Evolutionary conservation across 2,888 invertebrate genomes (phyloP).

Genomic region (Mechanitis messenoides): DNA sequence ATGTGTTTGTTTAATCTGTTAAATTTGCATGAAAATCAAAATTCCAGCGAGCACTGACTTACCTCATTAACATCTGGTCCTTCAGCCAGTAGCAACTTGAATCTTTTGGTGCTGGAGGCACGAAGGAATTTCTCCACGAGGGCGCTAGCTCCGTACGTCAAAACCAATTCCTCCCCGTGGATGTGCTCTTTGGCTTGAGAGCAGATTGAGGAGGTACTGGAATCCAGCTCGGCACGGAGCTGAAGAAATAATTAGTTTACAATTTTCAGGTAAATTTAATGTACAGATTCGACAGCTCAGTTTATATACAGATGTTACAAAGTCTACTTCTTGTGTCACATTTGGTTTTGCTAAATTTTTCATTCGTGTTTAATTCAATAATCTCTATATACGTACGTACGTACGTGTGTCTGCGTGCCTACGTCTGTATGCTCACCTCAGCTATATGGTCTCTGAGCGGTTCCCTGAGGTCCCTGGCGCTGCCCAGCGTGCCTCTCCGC

Average conservation of each 20-base stretch:
- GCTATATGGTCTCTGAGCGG: constrained; percentile 55
- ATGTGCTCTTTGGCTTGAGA: constrained; percentile 92
- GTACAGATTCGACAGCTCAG: no score
- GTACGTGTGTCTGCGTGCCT: no score
- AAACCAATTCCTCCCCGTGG: constrained; percentile 92
- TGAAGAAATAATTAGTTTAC: constrained; percentile 26
- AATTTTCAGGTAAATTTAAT: no score
- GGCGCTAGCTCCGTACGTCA: constrained; percentile 87
- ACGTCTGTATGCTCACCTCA: constrained; percentile 42
- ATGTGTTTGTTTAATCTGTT: no score
- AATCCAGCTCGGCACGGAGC: constrained; percentile 57
- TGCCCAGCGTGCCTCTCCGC: constrained; percentile 46
- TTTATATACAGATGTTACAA: no score
- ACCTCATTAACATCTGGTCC: constrained; percentile 69
- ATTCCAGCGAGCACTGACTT: not conserved
- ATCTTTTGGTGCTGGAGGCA: constrained; percentile 85
- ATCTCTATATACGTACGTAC: no score
- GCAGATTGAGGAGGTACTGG: constrained; percentile 85
- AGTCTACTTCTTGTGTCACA: no score
- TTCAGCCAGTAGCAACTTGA: constrained; percentile 92
- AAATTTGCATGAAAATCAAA: no score
- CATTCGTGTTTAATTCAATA: no score
- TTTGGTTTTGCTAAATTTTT: no score
- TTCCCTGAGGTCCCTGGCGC: constrained; percentile 46
- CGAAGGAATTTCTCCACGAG: constrained; percentile 91